Conservation (phyloP, 2,113 vertebrate species). For the Platysteira castanea region DNA sequence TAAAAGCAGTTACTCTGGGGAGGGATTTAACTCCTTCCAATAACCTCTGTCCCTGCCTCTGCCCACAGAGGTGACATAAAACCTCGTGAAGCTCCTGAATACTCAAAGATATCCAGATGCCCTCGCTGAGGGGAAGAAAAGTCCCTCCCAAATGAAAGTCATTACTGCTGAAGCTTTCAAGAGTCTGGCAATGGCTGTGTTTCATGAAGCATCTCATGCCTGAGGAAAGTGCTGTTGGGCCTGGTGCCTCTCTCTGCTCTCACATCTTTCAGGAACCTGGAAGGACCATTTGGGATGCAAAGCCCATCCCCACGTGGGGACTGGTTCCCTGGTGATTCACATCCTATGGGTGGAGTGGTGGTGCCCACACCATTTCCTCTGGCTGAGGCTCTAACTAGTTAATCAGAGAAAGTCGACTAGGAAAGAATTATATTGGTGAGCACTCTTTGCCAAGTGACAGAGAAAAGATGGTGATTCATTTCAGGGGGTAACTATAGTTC, state of each 20-base stretch:
- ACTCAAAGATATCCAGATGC: background rate
- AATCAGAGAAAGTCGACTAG: background rate
- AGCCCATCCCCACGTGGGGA: background rate
- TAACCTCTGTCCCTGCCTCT: background rate
- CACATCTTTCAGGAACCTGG: background rate
- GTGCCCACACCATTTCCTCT: background rate
- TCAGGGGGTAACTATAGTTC: conserved; percentile 23
- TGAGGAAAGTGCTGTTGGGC: background rate
- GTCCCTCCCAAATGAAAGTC: background rate
- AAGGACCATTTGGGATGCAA: accelerated
- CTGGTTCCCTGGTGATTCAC: background rate
- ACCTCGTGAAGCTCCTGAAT: background rate
- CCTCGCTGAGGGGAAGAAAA: background rate
- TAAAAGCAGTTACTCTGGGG: background rate
- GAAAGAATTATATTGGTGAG: background rate
- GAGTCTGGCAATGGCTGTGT: background rate
- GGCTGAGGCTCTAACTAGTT: background rate
- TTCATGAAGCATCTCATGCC: background rate
- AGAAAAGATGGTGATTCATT: background rate
- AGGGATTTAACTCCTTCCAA: conserved; percentile 25
- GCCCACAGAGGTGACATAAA: background rate
- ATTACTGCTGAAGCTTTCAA: background rate
- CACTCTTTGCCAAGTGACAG: background rate
- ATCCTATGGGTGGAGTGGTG: background rate
- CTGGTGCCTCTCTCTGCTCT: background rate